These are phyloP conservation scores for Aurelia coerulea DNA, from an alignment of 30 jellyfish, hydroid and myxozoan genomes.

Conservation along the genomic window DNA sequence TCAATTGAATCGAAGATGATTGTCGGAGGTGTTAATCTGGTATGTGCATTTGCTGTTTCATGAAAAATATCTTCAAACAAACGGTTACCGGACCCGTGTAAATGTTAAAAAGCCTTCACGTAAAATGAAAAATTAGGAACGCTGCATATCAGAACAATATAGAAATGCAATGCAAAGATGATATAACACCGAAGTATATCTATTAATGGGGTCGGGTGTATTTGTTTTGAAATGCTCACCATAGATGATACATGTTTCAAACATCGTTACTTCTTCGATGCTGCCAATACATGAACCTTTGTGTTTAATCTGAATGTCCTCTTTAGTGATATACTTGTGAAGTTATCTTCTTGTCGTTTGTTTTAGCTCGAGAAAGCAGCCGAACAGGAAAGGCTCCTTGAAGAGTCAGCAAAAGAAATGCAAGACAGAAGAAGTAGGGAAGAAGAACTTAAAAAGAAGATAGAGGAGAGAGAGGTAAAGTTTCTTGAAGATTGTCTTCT, in stretches of 20 bases:
- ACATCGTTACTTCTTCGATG: too few species aligned
- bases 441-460: constrained; percentile 80
- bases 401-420: constrained; percentile 92
- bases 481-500: neutral
- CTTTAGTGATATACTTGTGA: neutral
- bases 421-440: constrained; percentile 80
- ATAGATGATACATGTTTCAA: too few species aligned
- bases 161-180: too few species aligned
- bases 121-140: too few species aligned
- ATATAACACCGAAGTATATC: too few species aligned
- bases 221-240: too few species aligned
- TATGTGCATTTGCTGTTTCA: constrained; percentile 16
- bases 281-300: neutral
- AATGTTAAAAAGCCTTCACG: too few species aligned
- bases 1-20: constrained; percentile 95
- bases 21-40: constrained; percentile 97
- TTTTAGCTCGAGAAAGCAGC: constrained; percentile 95
- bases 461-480: constrained; percentile 92
- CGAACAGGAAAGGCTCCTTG: constrained; percentile 89
- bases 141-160: too few species aligned
- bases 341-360: neutral
- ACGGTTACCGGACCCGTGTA: too few species aligned
- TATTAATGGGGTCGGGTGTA: too few species aligned
- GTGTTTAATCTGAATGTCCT: neutral
- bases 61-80: too few species aligned